phyloP scores from a whole-genome alignment of 2,888 invertebrate genomes.

The Clostera curtula region DNA sequence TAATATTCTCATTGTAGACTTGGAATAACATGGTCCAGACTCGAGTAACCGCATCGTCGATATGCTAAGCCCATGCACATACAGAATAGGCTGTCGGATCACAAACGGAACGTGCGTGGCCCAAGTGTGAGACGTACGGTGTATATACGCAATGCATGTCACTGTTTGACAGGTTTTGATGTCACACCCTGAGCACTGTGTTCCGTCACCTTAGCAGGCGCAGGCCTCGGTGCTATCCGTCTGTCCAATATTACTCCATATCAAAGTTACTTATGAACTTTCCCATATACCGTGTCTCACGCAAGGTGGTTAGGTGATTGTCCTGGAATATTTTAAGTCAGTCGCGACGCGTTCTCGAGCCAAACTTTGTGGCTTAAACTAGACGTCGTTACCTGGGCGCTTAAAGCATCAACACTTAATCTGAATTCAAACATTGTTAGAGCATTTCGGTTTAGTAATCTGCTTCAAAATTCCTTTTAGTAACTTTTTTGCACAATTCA shows the following conservation, averaged over 20 bases:
- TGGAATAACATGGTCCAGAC: conserved; percentile 70
- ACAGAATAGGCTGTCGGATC: conserved; percentile 48
- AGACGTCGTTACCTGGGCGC: no score
- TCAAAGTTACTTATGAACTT: conserved; percentile 3
- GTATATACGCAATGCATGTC: conserved; percentile 74
- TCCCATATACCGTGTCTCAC: conserved; percentile 10
- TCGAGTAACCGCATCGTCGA: conserved; percentile 72
- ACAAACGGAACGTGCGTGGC: conserved; percentile 35
- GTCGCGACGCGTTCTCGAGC: no score
- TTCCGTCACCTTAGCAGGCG: conserved; percentile 68
- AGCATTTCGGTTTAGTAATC: no score
- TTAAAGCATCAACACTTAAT: no score
- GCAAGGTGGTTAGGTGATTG: no score
- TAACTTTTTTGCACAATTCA: conserved; percentile 4
- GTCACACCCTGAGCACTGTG: conserved; percentile 74
- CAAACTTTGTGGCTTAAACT: no score
- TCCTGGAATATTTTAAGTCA: no score
- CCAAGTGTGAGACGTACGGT: conserved; percentile 45
- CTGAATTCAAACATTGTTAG: no score
- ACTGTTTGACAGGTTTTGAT: conserved; percentile 73
- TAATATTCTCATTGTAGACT: conserved; percentile 71
- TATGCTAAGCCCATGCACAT: conserved; percentile 74
- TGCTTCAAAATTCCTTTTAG: conserved; percentile 5
- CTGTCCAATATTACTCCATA: conserved; percentile 10
- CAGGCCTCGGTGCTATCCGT: conserved; percentile 33